Evolutionary conservation across 2,113 vertebrate species (phyloP).

Genomic region (Psilopsiagon aymara): DNA sequence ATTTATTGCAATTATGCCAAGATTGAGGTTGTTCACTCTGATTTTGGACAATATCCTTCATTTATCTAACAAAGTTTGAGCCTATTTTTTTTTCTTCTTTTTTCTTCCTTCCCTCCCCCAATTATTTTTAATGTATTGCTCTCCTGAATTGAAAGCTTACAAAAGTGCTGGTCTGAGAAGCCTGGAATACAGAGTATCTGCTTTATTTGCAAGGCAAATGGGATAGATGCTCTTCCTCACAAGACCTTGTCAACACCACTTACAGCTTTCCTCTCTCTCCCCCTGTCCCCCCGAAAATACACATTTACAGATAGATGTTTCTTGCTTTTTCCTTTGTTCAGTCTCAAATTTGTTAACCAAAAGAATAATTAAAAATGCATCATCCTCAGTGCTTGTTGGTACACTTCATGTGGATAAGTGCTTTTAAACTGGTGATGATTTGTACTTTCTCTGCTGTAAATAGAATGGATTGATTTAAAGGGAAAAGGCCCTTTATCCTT

Average conservation of each 20-base stretch:
- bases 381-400: background rate
- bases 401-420: background rate
- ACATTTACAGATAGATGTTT: background rate
- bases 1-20: background rate
- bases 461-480: background rate
- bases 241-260: background rate
- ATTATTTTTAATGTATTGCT: background rate
- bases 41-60: background rate
- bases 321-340: background rate
- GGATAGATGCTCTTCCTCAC: background rate
- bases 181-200: background rate
- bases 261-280: background rate
- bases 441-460: background rate
- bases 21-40: background rate
- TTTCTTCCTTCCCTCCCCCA: accelerated
- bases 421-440: background rate
- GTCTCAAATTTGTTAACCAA: background rate
- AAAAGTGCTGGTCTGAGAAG: background rate
- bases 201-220: background rate
- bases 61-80: background rate
- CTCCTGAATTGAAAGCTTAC: background rate
- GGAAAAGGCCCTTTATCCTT: background rate
- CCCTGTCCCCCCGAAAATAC: background rate
- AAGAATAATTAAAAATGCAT: background rate
- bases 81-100: no score